Percentiles rank a stretch among this genome's conserved stretches.
Evolutionary conservation across 2,888 invertebrate species (phyloP).

Genomic region (Chironomus riparius): DNA sequence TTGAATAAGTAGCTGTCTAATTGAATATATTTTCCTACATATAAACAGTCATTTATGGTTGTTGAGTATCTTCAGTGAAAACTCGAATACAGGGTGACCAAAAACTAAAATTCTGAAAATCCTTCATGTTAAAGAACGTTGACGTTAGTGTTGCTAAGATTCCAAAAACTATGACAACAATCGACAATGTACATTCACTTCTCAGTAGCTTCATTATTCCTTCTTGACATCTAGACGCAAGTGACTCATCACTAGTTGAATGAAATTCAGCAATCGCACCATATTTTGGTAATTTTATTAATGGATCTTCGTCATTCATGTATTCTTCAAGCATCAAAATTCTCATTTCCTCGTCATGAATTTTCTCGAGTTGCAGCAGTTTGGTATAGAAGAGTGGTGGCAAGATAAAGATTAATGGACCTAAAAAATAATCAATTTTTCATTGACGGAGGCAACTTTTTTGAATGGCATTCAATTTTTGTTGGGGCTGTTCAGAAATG

Average conservation of each 20-base stretch:
- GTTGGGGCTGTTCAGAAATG: no score
- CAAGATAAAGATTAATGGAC: slow-evolving; percentile 73
- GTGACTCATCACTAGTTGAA: slow-evolving; percentile 31
- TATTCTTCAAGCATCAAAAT: neutral
- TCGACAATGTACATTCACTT: slow-evolving; percentile 47
- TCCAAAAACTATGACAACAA: slow-evolving; percentile 53
- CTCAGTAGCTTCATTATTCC: slow-evolving; percentile 33
- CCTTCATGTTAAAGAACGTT: slow-evolving; percentile 60
- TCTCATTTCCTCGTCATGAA: slow-evolving; percentile 32
- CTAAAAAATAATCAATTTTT: slow-evolving; percentile 34
- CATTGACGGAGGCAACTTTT: no score
- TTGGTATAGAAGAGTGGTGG: slow-evolving; percentile 74
- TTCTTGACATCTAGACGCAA: neutral
- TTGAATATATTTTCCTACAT: no score
- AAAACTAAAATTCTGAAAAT: slow-evolving; percentile 47
- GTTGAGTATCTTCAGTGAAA: no score
- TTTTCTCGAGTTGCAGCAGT: slow-evolving; percentile 48
- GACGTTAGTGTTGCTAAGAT: slow-evolving; percentile 55
- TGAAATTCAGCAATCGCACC: slow-evolving; percentile 19
- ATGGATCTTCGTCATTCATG: neutral
- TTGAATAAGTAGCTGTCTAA: no score
- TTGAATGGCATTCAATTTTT: no score
- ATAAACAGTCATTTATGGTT: no score
- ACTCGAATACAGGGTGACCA: slow-evolving; percentile 60
- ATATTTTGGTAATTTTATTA: neutral